Conservation (phyloP, 2,113 vertebrate species). For the Nesogale talazaci region DNA sequence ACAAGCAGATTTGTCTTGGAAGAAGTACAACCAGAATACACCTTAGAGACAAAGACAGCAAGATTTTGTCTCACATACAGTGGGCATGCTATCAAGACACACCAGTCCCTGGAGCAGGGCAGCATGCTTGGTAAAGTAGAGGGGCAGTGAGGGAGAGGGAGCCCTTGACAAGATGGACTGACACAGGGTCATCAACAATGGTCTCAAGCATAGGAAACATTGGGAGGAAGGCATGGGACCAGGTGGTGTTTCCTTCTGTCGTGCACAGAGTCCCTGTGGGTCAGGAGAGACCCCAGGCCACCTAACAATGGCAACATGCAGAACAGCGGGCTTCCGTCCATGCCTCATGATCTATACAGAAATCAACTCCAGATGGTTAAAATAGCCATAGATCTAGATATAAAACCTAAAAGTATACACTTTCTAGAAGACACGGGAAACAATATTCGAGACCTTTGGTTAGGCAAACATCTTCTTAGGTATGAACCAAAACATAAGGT, state of each 20-base stretch:
- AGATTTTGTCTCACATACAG: neutral
- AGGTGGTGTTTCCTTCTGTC: too few relatives aligned
- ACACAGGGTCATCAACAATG: neutral
- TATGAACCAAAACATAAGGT: neutral
- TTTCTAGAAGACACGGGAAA: neutral
- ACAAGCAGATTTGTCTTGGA: neutral
- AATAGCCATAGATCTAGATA: neutral
- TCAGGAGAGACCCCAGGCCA: neutral
- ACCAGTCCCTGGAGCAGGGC: neutral
- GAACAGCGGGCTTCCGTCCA: slow-evolving; percentile 34
- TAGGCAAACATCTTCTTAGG: neutral
- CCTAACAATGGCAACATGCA: neutral
- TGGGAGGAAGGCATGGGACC: neutral
- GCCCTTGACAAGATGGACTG: neutral
- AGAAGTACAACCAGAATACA: neutral
- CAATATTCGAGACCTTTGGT: neutral
- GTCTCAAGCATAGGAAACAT: neutral
- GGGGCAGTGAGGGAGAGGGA: neutral
- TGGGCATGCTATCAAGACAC: neutral
- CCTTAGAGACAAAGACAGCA: neutral
- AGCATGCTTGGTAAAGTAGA: neutral
- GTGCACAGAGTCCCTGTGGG: neutral
- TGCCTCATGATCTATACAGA: neutral
- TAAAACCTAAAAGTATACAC: slow-evolving; percentile 14
- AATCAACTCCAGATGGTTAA: neutral